These are phyloP conservation scores for Gopherus evgoodei DNA, from an alignment of 2,113 vertebrate species.

Conservation along the genomic window DNA sequence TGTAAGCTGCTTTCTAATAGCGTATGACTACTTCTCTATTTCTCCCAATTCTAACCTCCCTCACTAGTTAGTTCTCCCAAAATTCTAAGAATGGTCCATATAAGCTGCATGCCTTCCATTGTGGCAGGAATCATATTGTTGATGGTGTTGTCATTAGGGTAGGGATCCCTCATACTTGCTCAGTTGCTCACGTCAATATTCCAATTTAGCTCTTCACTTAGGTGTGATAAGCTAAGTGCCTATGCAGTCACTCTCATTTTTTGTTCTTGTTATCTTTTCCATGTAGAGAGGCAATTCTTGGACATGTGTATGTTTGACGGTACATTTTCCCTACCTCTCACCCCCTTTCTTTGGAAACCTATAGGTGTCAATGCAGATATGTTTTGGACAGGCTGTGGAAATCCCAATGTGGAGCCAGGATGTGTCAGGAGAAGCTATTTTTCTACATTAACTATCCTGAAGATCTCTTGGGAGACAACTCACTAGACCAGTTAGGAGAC, in stretches of 20 bases:
- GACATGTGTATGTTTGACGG: too few species aligned
- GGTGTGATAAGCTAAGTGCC: background rate
- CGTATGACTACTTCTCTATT: background rate
- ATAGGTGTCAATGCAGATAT: background rate
- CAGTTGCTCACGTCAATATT: background rate
- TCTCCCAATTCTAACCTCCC: background rate
- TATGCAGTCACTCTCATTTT: background rate
- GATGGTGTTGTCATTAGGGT: background rate
- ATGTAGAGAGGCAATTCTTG: background rate
- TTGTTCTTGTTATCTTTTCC: background rate
- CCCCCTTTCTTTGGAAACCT: background rate
- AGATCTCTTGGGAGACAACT: background rate
- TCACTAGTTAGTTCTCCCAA: background rate
- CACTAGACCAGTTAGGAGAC: background rate
- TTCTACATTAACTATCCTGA: background rate
- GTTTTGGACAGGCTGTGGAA: background rate
- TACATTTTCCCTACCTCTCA: background rate
- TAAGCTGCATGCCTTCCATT: background rate
- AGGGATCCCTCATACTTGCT: too few species aligned
- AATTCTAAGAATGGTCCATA: background rate
- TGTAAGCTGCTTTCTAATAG: background rate
- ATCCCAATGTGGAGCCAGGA: background rate
- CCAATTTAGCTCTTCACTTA: background rate
- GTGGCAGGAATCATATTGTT: background rate
- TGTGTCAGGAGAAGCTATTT: background rate